Base-by-base conservation (phyloP, 2,888 invertebrate species). In the Tipula unca region DNA sequence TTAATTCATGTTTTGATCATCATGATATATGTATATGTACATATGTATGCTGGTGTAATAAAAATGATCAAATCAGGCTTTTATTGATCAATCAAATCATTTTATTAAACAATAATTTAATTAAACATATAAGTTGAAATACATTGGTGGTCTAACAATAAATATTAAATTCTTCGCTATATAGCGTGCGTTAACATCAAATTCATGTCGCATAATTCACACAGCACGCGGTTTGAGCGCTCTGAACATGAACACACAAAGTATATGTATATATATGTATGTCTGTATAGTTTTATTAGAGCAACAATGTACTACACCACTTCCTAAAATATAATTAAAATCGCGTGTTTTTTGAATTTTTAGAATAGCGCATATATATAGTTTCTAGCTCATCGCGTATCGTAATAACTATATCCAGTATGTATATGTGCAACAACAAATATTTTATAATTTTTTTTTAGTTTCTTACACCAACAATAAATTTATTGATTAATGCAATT, bases 401-500 rank as follows among this genome's bases (percentile, higher is more conserved):
- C 69, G 25, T 10, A 25, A 69, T 69, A 69, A n/a, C n/a, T n/a
- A n/a, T n/a, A n/a, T n/a, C 8, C 69, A 69, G 5, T 3, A 25
- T 6, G 48, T 25, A 6, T 0, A 32, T 6, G 1, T 10, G 25
- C 69, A 69, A 69, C 13, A 69, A 69, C 25, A 20, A 25, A 25
- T 69, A 69, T 69, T 10, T 25, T n/a, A n/a, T n/a, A n/a, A n/a
- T n/a, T n/a, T n/a, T n/a, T n/a, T n/a, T n/a, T n/a, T n/a, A 69
- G 25, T 69, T 25, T 25, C 25, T 69, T 69, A 69, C 25, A 69
- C 69, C 69, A 69, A 69, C 25, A 69, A 69, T 25, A 69, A 69
- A 25, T 69, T 69, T 69, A 69, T 69, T 69, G 69, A 69, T 69
- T 69, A 69, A 69, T 69, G 69, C 69, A 69, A 69, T 69, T 69